Evolutionary conservation across 1,140 invertebrate species (phyloP).

Genomic region (Melitaea cinxia): DNA sequence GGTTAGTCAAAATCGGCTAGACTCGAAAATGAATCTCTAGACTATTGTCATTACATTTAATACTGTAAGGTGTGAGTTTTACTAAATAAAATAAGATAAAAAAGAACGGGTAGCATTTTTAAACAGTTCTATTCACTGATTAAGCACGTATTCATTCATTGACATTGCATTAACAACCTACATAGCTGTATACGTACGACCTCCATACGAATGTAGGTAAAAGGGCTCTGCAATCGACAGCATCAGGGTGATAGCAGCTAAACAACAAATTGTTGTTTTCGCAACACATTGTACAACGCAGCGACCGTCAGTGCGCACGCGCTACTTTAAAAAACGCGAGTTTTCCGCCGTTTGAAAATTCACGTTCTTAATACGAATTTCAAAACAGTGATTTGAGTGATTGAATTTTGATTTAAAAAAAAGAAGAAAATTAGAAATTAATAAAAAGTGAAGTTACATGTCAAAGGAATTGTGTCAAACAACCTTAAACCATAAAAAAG

Average conservation of each 20-base stretch:
- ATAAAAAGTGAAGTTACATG: neutral
- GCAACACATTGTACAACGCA: conserved; percentile 13
- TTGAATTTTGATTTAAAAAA: too few species aligned
- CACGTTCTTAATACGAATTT: neutral
- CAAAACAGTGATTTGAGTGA: neutral
- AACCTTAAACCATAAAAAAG: too few species aligned
- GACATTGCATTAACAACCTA: too few species aligned
- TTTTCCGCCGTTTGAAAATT: conserved; percentile 4
- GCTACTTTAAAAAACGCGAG: neutral
- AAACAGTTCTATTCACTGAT: too few species aligned
- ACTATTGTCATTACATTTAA: too few species aligned
- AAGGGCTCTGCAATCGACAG: neutral
- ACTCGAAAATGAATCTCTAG: too few species aligned
- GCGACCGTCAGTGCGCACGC: conserved; percentile 16
- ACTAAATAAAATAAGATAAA: too few species aligned
- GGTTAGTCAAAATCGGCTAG: too few species aligned
- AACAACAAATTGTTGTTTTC: conserved; percentile 25
- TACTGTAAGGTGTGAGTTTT: too few species aligned
- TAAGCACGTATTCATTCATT: too few species aligned
- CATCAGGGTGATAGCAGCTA: conserved; percentile 6
- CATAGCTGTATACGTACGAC: neutral
- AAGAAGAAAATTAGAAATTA: too few species aligned
- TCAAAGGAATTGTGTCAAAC: too few species aligned
- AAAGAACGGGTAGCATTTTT: neutral
- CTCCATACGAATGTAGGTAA: neutral